Percentiles rank a stretch among this genome's conserved stretches.
These are phyloP conservation scores for Tretioscincus oriximinensis DNA, from an alignment of 2,113 vertebrate species.

Conservation along the genomic window DNA sequence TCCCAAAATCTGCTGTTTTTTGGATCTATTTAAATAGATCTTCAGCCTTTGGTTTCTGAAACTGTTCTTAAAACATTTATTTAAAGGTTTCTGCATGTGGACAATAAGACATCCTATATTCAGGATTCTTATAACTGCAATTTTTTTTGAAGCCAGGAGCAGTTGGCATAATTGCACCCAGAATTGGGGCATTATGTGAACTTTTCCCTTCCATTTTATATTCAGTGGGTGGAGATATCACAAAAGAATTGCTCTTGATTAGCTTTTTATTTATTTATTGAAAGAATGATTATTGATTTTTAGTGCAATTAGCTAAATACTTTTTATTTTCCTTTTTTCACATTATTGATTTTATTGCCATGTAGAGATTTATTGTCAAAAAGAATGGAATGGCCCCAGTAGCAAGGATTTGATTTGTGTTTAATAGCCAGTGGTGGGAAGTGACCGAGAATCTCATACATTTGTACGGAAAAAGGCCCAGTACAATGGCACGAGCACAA, in stretches of 20 bases:
- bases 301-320: no score
- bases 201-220: slow-evolving; percentile 50
- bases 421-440: slow-evolving; percentile 15
- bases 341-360: neutral
- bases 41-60: neutral
- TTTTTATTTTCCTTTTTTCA: neutral
- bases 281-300: neutral
- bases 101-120: neutral
- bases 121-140: neutral
- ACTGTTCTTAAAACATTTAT: neutral
- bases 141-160: neutral
- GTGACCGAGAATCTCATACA: no score
- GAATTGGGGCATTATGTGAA: slow-evolving; percentile 13
- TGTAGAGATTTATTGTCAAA: neutral
- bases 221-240: slow-evolving; percentile 46
- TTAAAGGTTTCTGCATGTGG: neutral
- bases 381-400: neutral
- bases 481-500: no score
- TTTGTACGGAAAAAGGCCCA: no score
- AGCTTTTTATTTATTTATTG: slow-evolving; percentile 46
- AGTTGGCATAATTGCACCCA: neutral
- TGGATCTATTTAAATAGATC: no score
- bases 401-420: slow-evolving; percentile 57
- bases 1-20: no score
- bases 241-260: slow-evolving; percentile 57